Base-by-base conservation (phyloP, 2,888 invertebrate species). In the Caenorhabditis macrosperma region DNA sequence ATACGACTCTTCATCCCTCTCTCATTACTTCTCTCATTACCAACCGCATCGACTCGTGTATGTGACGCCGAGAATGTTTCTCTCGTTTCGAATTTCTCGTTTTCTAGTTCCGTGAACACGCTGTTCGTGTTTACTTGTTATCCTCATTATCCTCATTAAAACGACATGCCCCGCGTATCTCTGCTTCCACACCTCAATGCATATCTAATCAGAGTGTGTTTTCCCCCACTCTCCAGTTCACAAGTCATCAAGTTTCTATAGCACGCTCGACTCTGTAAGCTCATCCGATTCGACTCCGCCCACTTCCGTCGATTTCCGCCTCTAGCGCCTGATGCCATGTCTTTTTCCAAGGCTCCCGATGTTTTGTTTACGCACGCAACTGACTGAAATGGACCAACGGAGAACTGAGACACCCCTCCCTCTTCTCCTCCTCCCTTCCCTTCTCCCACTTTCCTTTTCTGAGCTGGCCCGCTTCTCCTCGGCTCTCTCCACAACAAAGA, bases 351-450 rank as follows among this genome's bases (percentile, higher is more conserved):
- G 60, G 41, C 52, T 30, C 48, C 63, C 60, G 50, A 12, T 33
- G 26, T 41, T 46, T 74, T 74, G 74, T 74, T 74, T 74, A 74
- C 74, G 74, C 74, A 57, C 61, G 17, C 69, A 46, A 17, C 30
- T 57, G 26, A 44, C 41, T 33, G 30, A 48, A 59, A 48, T 57
- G 74, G 74, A 50, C 74, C 74, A 57, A 52, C 44, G 64, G n/a
- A n/a, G n/a, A 50, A 30, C 57, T 38, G 41, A 55, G 57, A 35
- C 15, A 24, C 63, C 7, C n/a, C 24, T 17, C 33, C 24, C 24
- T 20, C 26, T 2, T 2, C 12, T 12, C 10, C 9, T 28, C 12
- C 2, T 12, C 15, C 6, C 38, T 38, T 57, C 24, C 7, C 38
- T 54, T 44, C 54, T 41, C 22, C 17, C 24, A 2, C 30, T 55